These are phyloP conservation scores for Trimorus sp. DNA, from an alignment of 2,888 invertebrate species.

Conservation along the genomic window DNA sequence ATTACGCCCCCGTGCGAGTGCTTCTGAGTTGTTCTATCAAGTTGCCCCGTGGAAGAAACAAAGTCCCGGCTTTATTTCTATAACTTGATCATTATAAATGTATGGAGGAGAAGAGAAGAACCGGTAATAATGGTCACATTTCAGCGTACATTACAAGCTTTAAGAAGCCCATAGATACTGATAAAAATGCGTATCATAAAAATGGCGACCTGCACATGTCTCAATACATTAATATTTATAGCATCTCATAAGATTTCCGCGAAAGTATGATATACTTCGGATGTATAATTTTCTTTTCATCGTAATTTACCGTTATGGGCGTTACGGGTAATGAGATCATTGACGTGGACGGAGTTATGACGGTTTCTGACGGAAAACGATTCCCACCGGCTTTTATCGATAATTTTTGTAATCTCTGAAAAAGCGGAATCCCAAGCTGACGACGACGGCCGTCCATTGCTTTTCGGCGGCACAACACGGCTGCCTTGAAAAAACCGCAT, in stretches of 20 bases:
- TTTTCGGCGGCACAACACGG: slow-evolving; percentile 6
- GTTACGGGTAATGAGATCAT: slow-evolving; percentile 36
- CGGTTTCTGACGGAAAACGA: slow-evolving; percentile 3
- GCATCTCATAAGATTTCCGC: slow-evolving; percentile 42
- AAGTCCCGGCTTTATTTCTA: slow-evolving; percentile 44
- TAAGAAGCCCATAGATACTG: slow-evolving; percentile 50
- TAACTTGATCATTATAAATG: slow-evolving; percentile 52
- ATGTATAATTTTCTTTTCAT: slow-evolving; percentile 55
- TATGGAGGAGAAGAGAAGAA: slow-evolving; percentile 19
- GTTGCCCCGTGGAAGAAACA: neutral
- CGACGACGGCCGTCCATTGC: slow-evolving; percentile 10
- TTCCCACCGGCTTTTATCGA: neutral
- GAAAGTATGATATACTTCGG: slow-evolving; percentile 51
- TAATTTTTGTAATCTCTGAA: neutral
- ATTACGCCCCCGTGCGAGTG: slow-evolving; percentile 14
- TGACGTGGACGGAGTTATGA: slow-evolving; percentile 23
- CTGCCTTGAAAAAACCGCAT: slow-evolving; percentile 18
- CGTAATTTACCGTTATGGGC: slow-evolving; percentile 47
- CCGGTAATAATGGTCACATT: slow-evolving; percentile 46
- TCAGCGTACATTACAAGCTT: slow-evolving; percentile 45
- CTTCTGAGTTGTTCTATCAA: slow-evolving; percentile 24
- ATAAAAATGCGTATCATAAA: slow-evolving; percentile 54
- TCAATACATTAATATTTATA: slow-evolving; percentile 56
- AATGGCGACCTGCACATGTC: slow-evolving; percentile 36
- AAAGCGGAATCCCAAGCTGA: slow-evolving; percentile 13